Base-by-base conservation (phyloP, 1,140 invertebrate genomes). In the Samia ricini region DNA sequence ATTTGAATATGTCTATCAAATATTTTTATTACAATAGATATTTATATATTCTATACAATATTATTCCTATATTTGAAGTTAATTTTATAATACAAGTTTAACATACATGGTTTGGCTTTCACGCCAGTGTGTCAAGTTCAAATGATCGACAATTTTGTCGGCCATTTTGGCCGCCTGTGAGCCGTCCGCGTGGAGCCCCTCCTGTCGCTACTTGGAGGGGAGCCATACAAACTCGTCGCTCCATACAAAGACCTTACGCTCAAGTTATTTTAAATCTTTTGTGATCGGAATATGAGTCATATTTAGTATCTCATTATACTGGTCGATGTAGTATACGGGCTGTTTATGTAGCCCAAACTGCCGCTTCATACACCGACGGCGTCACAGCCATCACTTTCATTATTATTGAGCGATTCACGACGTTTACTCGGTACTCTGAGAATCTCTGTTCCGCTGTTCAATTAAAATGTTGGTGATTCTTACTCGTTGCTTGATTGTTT, bases 341-440 rank as follows among this genome's bases (percentile, higher is more conserved):
- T 89, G 87, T 89, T 89, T 88, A 89, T 89, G 86, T 89, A 85
- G 84, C 87, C 87, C 75, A 89, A 89, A 89, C 84, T 78, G 84
- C 75, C 84, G 84, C 85, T 89, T 88, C 84, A 89, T 89, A 88
- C 85, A 85, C 79, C 79, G 83, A 86, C 82, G 85, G 82, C 87
- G 84, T 82, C 80, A 79, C 76, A 68, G 81, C 84, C 84, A 87
- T 89, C 84, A 86, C 84, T 87, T 88, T 88, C 88, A 88, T 90
- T 90, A 90, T 90, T 88, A 90, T 90, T 86, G 80, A 81, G 81
- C 85, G 82, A 90, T 90, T 88, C 82, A 83, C 81, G 81, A 79
- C 85, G 85, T 88, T 88, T 88, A 88, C 83, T 73, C 83, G 76
- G 72, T 75, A 80, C 71, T 81, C 77, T 67, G 68, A 66, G 74